Evolutionary conservation across 2,113 vertebrate genomes (phyloP).

Genomic region (Antechinus stuartii): DNA sequence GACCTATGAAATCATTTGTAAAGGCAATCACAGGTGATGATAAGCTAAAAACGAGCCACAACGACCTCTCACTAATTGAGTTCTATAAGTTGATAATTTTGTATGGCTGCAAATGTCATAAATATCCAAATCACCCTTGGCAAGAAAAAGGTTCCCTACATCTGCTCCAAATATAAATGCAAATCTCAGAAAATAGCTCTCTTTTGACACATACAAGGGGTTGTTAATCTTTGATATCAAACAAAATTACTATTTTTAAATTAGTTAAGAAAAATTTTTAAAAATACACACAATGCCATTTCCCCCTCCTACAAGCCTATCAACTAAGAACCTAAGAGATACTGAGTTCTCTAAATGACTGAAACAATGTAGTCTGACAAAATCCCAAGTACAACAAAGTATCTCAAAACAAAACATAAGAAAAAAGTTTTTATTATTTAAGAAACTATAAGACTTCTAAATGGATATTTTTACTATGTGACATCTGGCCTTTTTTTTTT

Average conservation of each 20-base stretch:
- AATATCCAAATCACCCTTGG: too few relatives aligned
- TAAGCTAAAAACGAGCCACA: too few relatives aligned
- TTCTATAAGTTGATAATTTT: too few relatives aligned
- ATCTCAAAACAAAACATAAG: background rate
- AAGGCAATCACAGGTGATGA: too few relatives aligned
- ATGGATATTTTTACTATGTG: background rate
- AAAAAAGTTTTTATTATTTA: background rate
- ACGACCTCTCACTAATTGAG: too few relatives aligned
- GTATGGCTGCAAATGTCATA: too few relatives aligned
- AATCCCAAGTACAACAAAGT: background rate
- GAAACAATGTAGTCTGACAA: background rate
- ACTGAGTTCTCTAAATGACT: background rate
- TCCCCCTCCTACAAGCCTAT: background rate
- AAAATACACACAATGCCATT: background rate
- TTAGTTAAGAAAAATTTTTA: background rate
- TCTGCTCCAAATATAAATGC: background rate
- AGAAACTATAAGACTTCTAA: background rate
- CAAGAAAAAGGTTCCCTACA: too few relatives aligned
- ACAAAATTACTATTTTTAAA: slow-evolving; percentile 17
- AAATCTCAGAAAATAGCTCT: background rate
- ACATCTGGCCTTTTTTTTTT: background rate
- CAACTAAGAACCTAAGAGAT: background rate
- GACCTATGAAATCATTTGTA: too few relatives aligned
- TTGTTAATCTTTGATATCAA: background rate
- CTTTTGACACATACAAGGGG: slow-evolving; percentile 8